These are phyloP conservation scores for Oconnorella tubifera DNA, from an alignment of 2,888 invertebrate species.

Conservation along the genomic window DNA sequence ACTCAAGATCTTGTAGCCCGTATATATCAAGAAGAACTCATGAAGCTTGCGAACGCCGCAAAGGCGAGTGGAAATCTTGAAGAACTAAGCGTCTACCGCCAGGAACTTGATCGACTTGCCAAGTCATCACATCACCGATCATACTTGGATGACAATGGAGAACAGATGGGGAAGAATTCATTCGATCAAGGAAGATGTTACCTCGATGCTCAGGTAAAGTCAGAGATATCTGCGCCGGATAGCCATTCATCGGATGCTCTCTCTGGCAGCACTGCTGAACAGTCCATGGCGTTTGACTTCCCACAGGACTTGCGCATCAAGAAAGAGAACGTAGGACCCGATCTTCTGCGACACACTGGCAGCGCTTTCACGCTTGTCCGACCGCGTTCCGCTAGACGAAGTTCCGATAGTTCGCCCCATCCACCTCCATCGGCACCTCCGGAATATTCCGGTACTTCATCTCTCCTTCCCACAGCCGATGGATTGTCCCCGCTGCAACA, in stretches of 20 bases:
- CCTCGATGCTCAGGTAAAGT: background rate
- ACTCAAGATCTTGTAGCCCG: constrained; percentile 71
- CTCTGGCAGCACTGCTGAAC: background rate
- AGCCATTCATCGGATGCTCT: background rate
- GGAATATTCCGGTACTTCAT: constrained; percentile 18
- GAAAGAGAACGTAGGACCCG: constrained; percentile 25
- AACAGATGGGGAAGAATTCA: background rate
- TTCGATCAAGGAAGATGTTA: background rate
- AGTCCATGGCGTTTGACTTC: constrained; percentile 6
- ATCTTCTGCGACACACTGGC: constrained; percentile 33
- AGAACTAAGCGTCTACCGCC: constrained; percentile 76
- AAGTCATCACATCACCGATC: background rate
- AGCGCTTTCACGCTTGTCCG: constrained; percentile 78
- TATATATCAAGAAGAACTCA: constrained; percentile 66
- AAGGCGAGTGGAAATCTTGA: constrained; percentile 52
- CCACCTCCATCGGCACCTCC: background rate
- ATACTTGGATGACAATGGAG: background rate
- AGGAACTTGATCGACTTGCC: constrained; percentile 71
- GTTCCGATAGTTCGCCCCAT: constrained; percentile 64
- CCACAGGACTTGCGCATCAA: constrained; percentile 32
- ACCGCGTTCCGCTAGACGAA: constrained; percentile 58
- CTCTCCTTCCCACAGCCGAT: constrained; percentile 62
- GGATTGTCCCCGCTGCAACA: constrained; percentile 85
- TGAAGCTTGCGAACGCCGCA: constrained; percentile 68
- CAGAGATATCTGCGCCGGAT: background rate